phyloP scores from a whole-genome alignment of 1,140 invertebrate species.

The Medauroidea extradentata region DNA sequence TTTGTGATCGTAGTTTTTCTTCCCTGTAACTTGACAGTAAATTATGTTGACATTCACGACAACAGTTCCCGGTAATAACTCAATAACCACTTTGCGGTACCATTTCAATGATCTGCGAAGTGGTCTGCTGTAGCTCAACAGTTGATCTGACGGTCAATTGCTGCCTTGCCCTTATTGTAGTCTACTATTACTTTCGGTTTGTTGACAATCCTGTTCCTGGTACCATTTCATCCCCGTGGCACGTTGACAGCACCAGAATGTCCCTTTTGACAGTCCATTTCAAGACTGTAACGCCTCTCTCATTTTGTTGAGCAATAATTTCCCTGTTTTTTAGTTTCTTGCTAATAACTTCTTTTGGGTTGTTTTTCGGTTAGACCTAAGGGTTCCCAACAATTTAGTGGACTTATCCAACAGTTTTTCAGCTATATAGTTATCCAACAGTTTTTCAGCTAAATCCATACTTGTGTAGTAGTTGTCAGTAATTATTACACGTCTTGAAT shows the following conservation, averaged over 20 bases:
- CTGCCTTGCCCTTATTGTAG: slow-evolving; percentile 19
- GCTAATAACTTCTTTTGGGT: slow-evolving; percentile 8
- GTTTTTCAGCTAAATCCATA: slow-evolving; percentile 7
- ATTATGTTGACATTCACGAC: too few species aligned
- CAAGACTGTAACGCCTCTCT: neutral
- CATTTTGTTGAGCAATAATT: slow-evolving; percentile 10
- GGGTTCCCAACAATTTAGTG: slow-evolving; percentile 3
- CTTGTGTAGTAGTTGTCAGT: slow-evolving; percentile 17
- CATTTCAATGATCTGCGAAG: slow-evolving; percentile 8
- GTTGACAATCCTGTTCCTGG: neutral
- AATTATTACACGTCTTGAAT: slow-evolving; percentile 4
- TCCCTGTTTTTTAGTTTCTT: neutral
- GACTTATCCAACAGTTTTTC: too few species aligned
- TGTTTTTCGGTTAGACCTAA: neutral
- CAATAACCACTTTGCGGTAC: slow-evolving; percentile 4
- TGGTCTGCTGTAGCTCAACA: too few species aligned
- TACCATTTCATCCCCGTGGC: neutral
- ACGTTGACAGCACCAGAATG: slow-evolving; percentile 12
- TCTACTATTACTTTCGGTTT: slow-evolving; percentile 16
- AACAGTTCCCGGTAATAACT: slow-evolving; percentile 2
- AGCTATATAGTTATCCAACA: too few species aligned
- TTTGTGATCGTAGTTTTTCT: too few species aligned
- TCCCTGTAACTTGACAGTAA: too few species aligned
- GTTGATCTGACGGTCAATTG: slow-evolving; percentile 23
- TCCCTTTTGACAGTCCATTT: neutral